Percentiles rank a stretch among this genome's conserved stretches.
These are phyloP conservation scores for Teleopsis dalmanni DNA, from an alignment of 1,140 invertebrate species.

Conservation along the genomic window DNA sequence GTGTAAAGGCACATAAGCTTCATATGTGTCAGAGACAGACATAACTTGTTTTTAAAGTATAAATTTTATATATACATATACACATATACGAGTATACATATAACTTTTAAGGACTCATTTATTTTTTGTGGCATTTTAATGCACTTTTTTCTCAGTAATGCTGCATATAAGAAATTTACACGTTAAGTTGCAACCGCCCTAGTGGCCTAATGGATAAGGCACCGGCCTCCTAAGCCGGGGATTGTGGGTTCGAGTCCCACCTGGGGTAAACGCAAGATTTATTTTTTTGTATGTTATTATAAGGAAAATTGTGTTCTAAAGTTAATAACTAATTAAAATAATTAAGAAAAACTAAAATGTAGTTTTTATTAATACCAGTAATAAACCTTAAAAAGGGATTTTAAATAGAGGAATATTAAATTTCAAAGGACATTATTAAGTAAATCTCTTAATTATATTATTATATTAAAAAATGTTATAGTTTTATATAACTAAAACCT, in stretches of 20 bases:
- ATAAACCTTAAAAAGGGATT: no score
- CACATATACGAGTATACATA: neutral
- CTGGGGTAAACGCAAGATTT: constrained; percentile 35
- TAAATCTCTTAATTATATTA: no score
- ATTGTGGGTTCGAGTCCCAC: constrained; percentile 50
- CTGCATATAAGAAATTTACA: no score
- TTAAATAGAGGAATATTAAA: no score
- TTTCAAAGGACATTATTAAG: no score
- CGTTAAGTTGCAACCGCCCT: constrained; percentile 24
- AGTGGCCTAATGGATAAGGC: constrained; percentile 50
- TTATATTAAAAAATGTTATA: no score
- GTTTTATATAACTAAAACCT: no score
- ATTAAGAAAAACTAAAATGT: neutral
- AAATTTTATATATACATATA: neutral
- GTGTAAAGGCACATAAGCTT: no score
- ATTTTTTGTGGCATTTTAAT: no score
- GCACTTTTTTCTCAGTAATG: no score
- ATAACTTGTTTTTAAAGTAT: neutral
- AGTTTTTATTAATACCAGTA: neutral
- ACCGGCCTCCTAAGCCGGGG: constrained; percentile 49
- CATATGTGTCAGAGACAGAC: no score
- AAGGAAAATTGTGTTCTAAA: neutral
- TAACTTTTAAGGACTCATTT: neutral
- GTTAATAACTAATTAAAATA: neutral
- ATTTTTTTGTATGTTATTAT: neutral